Conservation (phyloP, 2,888 invertebrate genomes). For the Tethea ocularis region DNA sequence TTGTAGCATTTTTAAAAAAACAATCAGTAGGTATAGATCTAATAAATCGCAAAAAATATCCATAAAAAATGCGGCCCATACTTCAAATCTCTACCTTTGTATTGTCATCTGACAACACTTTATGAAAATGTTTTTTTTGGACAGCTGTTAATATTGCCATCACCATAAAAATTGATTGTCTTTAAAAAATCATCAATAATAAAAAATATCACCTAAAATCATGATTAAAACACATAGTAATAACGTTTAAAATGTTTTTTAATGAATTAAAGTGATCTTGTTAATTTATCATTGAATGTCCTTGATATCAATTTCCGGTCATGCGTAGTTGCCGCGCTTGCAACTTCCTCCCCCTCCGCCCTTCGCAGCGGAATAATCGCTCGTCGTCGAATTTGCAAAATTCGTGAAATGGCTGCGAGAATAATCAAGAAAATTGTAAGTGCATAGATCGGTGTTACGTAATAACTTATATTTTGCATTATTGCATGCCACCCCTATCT, state of each 20-base stretch:
- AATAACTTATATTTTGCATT: slow-evolving; percentile 45
- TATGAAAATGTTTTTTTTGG: too few relatives aligned
- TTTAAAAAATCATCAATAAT: too few relatives aligned
- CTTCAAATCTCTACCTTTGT: too few relatives aligned
- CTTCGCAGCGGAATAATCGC: slow-evolving; percentile 65
- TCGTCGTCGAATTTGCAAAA: slow-evolving; percentile 65
- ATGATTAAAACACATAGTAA: neutral
- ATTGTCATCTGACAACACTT: too few relatives aligned
- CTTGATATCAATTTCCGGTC: slow-evolving; percentile 73
- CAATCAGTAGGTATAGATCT: too few relatives aligned
- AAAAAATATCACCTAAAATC: neutral
- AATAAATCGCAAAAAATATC: too few relatives aligned
- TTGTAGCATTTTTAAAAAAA: too few relatives aligned
- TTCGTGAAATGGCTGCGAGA: slow-evolving; percentile 81
- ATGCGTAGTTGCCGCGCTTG: slow-evolving; percentile 73
- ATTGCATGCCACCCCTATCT: slow-evolving; percentile 59
- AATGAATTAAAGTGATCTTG: neutral
- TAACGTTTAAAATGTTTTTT: neutral
- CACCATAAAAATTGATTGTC: too few relatives aligned
- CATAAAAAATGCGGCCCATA: too few relatives aligned
- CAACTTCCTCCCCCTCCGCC: slow-evolving; percentile 68
- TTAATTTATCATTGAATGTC: slow-evolving; percentile 23
- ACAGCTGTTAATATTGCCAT: too few relatives aligned
- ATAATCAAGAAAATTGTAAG: slow-evolving; percentile 83
- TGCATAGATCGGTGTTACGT: slow-evolving; percentile 62